Base-by-base conservation (phyloP, 2,113 vertebrate species). In the Charina bottae region DNA sequence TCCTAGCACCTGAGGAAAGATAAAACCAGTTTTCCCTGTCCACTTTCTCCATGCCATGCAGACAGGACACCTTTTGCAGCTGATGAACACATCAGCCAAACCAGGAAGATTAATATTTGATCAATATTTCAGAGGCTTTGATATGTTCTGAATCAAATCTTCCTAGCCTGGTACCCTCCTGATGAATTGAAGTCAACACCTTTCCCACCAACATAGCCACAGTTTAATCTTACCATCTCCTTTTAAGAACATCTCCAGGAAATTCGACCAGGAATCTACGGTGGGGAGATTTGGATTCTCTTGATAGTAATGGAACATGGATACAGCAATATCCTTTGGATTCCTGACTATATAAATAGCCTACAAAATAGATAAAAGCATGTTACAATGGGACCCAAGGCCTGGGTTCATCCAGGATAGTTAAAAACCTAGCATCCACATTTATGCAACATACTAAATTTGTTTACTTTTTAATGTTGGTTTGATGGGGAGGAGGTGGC, bases 301-400 rank as follows among this genome's bases (percentile, higher is more conserved):
- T 94, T 89, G 97, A 94, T 98, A 98, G 95, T 98, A 98, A 94
- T 97, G 96, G 58, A 94, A 98, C 93, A 98, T 95, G 26, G 97
- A 98, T 88, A 98, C 97, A 0, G 98, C 97, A 0, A 92, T 98
- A 58, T 98, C 97, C 94, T 98, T 98, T 8, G 97, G 97, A 53
- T 98, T 98, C 85, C 97, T 96, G 92, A 96, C 68, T 56, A 98
- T 93, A 91, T 98, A 98, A 85, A 98, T 97, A 33, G 97, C 96
- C 98, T 98, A 94, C 88, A 95, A 93, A 86, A 19, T 2, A 95
- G 92, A 21, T 54, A 93, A 10, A 10, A 8, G 87, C 24, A 23
- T 0, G 12, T 89, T 64, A 24, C 0, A 87, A 89, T 37, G 33
- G 33, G 37, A 17, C 33, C 9, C 72, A 21, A 78, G 17, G 21